phyloP scores from a whole-genome alignment of 2,113 vertebrate species.

The Turdus rufiventris region DNA sequence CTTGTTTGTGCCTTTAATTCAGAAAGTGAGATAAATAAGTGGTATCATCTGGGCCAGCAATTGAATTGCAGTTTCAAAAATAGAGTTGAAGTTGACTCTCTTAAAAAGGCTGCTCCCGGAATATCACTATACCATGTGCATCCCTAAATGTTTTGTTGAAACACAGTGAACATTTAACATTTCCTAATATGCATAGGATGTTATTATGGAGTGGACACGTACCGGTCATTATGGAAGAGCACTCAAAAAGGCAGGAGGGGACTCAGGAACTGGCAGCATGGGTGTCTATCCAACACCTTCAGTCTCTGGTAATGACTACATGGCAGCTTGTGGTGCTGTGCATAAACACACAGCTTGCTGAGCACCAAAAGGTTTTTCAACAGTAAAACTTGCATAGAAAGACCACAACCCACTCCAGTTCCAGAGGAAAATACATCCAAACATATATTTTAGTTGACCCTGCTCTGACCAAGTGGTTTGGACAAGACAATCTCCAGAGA shows the following conservation, averaged over 20 bases:
- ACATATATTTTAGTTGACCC: neutral
- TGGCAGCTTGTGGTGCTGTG: neutral
- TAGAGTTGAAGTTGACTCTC: neutral
- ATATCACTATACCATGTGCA: neutral
- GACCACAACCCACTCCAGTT: neutral
- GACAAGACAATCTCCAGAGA: neutral
- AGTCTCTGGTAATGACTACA: neutral
- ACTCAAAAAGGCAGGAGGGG: neutral
- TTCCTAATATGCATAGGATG: neutral
- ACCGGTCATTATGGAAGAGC: neutral
- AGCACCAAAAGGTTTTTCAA: neutral
- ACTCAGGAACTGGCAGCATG: rapidly evolving
- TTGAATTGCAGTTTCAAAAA: slow-evolving; percentile 32
- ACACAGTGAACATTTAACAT: neutral
- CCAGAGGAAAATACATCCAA: neutral
- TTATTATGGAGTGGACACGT: neutral
- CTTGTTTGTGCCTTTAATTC: neutral
- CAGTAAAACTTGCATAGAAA: neutral
- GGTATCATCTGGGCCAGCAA: slow-evolving; percentile 30
- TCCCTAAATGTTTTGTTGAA: neutral
- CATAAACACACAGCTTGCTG: neutral
- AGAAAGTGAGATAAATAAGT: neutral
- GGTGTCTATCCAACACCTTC: neutral
- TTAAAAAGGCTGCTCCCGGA: neutral
- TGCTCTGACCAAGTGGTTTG: neutral